phyloP scores from a whole-genome alignment of 2,888 invertebrate genomes.

The Agrilus biguttatus region DNA sequence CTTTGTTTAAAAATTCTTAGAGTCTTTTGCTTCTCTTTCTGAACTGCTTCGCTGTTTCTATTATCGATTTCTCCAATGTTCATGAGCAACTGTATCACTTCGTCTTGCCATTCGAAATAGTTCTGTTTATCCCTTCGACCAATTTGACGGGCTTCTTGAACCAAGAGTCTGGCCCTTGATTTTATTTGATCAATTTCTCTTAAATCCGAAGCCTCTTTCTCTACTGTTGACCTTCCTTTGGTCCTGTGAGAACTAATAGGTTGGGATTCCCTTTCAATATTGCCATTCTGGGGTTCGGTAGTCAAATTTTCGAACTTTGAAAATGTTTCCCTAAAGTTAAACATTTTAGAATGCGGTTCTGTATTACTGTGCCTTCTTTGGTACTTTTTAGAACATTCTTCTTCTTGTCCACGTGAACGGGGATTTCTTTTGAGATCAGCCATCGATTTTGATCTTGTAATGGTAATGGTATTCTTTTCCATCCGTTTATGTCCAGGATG shows the following conservation, averaged over 20 bases:
- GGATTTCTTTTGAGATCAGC: constrained; percentile 2
- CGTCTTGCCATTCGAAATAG: constrained; percentile 1
- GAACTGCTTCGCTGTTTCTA: constrained; percentile 2
- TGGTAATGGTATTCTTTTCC: neutral
- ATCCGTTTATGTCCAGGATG: neutral
- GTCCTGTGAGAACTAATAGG: neutral
- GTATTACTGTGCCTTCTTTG: neutral
- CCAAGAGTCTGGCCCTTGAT: too few species aligned
- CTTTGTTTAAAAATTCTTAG: constrained; percentile 4
- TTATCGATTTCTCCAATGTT: constrained; percentile 4
- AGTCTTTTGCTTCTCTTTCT: constrained; percentile 4
- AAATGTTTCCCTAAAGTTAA: constrained; percentile 4
- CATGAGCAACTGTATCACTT: constrained; percentile 3
- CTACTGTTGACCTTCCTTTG: neutral
- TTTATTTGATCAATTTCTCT: too few species aligned
- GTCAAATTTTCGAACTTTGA: constrained; percentile 4
- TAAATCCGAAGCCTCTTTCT: neutral
- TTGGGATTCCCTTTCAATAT: neutral
- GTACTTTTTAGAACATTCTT: neutral
- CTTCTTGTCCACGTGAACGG: neutral
- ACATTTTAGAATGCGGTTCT: neutral
- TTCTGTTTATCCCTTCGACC: too few species aligned
- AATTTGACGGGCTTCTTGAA: too few species aligned
- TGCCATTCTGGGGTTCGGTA: neutral
- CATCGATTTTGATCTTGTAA: constrained; percentile 6